A percentile compares a stretch with the other conserved stretches of the same genome.
Conservation (phyloP, 2,113 vertebrate species). For the Panthera tigris region DNA sequence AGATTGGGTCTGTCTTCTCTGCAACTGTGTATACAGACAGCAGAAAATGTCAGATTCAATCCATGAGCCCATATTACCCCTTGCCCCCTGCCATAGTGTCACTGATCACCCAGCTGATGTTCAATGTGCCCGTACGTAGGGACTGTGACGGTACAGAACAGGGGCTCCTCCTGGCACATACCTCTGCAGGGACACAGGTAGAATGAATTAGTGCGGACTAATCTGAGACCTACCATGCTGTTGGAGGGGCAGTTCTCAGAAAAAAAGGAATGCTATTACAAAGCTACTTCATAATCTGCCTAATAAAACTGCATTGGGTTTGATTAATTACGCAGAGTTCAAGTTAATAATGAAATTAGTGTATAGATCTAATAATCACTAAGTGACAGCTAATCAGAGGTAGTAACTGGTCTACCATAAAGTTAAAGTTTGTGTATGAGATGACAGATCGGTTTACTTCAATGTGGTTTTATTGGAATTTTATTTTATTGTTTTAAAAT, state of each 20-base stretch:
- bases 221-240: not conserved
- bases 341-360: conserved; percentile 22
- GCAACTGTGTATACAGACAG: not conserved
- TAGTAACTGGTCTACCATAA: not conserved
- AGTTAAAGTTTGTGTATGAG: not conserved
- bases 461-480: conserved; percentile 11
- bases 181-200: not conserved
- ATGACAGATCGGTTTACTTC: conserved; percentile 17
- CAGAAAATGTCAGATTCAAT: not conserved
- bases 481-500: not conserved
- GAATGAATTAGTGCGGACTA: not conserved
- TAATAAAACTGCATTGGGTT: not conserved
- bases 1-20: not conserved
- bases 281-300: not conserved
- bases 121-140: not conserved
- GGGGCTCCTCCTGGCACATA: not conserved
- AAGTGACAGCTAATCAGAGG: not conserved
- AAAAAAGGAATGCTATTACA: not conserved
- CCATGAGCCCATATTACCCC: not conserved
- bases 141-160: not conserved
- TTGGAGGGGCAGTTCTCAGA: not conserved
- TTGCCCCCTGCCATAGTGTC: not conserved
- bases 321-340: not conserved
- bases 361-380: not conserved
- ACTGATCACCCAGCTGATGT: not conserved